Conservation (phyloP, 2,797 vertebrate genomes). For the Vireo griseus region DNA sequence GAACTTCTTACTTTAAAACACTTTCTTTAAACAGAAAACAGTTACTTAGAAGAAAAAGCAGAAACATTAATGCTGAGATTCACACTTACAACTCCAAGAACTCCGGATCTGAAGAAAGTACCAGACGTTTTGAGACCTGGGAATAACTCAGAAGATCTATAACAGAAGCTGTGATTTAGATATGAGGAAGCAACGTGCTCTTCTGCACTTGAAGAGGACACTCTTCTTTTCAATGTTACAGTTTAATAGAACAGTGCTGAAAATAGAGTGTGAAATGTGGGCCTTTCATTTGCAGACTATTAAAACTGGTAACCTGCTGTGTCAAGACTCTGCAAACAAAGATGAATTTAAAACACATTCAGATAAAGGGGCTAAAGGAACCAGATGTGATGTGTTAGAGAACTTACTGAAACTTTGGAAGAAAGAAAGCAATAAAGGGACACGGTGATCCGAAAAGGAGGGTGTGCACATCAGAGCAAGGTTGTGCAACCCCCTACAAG, state of each 20-base stretch:
- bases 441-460: neutral
- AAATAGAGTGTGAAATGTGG: constrained; percentile 59
- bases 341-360: constrained; percentile 46
- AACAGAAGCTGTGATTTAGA: neutral
- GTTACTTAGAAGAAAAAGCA: neutral
- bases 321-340: constrained; percentile 54
- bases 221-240: constrained; percentile 46
- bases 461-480: neutral
- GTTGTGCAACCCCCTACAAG: neutral
- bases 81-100: neutral
- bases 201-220: constrained; percentile 29
- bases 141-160: constrained; percentile 19
- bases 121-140: neutral
- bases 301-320: constrained; percentile 47
- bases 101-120: neutral
- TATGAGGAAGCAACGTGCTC: neutral
- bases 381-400: constrained; percentile 1
- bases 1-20: neutral
- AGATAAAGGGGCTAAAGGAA: constrained; percentile 43
- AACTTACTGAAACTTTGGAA: constrained; percentile 14
- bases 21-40: neutral
- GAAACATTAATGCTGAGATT: neutral
- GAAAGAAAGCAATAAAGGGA: neutral
- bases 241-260: constrained; percentile 44
- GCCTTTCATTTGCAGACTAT: constrained; percentile 59